A percentile compares a stretch with the other conserved stretches of the same genome.
phyloP scores from a whole-genome alignment of 2,797 vertebrate genomes.

The Takifugu rubripes region DNA sequence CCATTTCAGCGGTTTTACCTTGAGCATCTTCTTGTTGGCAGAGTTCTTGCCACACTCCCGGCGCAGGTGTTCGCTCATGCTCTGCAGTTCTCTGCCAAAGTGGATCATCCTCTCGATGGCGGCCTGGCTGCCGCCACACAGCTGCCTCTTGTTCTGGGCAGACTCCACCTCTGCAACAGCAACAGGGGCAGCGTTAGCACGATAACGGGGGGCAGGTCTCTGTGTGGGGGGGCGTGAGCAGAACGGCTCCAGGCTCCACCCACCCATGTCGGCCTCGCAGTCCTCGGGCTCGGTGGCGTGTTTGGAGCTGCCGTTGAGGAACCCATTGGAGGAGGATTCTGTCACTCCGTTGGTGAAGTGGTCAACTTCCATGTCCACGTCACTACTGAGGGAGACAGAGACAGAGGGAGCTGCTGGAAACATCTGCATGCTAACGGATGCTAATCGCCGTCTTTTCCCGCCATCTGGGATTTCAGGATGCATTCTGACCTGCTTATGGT shows the following conservation, averaged over 20 bases:
- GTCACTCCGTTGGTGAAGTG: slow-evolving; percentile 96
- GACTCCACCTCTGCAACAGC: slow-evolving; percentile 88
- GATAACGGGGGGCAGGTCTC: not conserved
- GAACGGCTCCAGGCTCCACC: slow-evolving; percentile 9
- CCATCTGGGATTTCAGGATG: too few relatives aligned
- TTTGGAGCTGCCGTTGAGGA: slow-evolving; percentile 96
- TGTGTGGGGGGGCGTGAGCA: too few relatives aligned
- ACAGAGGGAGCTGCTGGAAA: not conserved
- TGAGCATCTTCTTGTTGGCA: slow-evolving; percentile 96
- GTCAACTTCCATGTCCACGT: slow-evolving; percentile 98
- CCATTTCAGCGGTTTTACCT: slow-evolving; percentile 68
- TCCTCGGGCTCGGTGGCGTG: slow-evolving; percentile 90
- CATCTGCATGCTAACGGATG: not conserved
- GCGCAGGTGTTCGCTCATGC: slow-evolving; percentile 95
- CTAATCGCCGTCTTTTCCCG: too few relatives aligned
- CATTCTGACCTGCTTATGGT: slow-evolving; percentile 79
- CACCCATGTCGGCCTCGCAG: slow-evolving; percentile 98
- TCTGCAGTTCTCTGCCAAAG: slow-evolving; percentile 95
- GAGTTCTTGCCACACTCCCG: slow-evolving; percentile 97
- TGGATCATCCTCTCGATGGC: slow-evolving; percentile 99
- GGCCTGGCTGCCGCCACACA: slow-evolving; percentile 96
- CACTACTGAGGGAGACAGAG: slow-evolving; percentile 71
- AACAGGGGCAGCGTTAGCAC: not conserved
- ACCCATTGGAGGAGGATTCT: slow-evolving; percentile 95
- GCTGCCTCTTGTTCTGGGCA: slow-evolving; percentile 87